Base-by-base conservation (phyloP, 2,888 invertebrate species). In the Invenusta paracnida region DNA sequence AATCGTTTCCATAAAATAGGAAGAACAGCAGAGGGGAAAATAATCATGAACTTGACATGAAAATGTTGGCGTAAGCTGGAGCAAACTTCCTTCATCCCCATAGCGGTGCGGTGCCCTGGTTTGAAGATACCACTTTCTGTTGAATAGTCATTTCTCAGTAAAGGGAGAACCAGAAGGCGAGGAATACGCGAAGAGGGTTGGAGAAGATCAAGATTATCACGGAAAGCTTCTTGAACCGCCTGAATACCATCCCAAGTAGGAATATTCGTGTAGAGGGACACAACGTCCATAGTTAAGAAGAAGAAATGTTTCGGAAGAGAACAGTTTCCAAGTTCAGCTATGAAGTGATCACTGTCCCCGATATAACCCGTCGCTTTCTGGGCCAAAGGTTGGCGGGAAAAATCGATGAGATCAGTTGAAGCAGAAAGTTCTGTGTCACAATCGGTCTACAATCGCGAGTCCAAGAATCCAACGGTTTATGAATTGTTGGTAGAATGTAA, bases 61-160 rank as follows among this genome's bases (percentile, higher is more conserved):
- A 82, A 30, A 82, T 29, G 82, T 31, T 30, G 11, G 82, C 82
- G n/a, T 82, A 25, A 31, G 30, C 48, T 13, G 82, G 82, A 25
- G 82, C 82, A 31, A 82, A 82, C 11, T 13, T 25, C 25, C 25
- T 13, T 25, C 25, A 2, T 82, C 25, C 82, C 82, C 82, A 82
- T 82, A 11, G 82, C 82, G n/a, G 82, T 82, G 2, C 81, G n/a
- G n/a, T n/a, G n/a, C 81, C n/a, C n/a, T 81, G 25, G 2, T 82
- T 25, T 82, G 82, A 23, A 25, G 29, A 31, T n/a, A 25, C 2
- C 2, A 82, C 2, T 30, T 82, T 13, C n/a, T 31, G 23, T 31
- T 27, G 25, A 25, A 82, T n/a, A 30, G 1, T 25, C 29, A 17
- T 82, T 82, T 48, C 48, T 48, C 48, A 17, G 5, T 48, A 48